These are phyloP conservation scores for Anagyrus pseudococci DNA, from an alignment of 2,888 invertebrate genomes.

Conservation along the genomic window DNA sequence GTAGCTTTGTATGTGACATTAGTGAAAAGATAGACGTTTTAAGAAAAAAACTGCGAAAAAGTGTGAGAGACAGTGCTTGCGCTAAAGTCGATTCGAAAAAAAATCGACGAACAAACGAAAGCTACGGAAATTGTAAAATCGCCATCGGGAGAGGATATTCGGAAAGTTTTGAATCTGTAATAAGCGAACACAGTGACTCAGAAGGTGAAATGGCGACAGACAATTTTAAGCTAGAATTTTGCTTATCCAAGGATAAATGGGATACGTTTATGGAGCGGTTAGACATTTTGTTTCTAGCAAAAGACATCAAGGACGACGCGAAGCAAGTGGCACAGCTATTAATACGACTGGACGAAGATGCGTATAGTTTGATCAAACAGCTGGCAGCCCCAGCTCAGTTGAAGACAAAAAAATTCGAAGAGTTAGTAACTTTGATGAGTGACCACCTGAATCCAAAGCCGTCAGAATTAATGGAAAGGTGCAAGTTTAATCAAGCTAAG, in stretches of 20 bases:
- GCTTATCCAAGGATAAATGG: slow-evolving; percentile 13
- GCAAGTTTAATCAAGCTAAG: slow-evolving; percentile 30
- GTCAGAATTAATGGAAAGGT: slow-evolving; percentile 37
- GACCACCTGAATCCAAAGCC: slow-evolving; percentile 35
- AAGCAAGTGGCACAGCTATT: slow-evolving; percentile 5
- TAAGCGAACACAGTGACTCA: neutral
- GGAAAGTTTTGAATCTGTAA: neutral
- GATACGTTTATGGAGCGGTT: slow-evolving; percentile 23
- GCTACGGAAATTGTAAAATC: neutral
- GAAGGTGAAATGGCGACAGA: slow-evolving; percentile 15
- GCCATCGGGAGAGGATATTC: neutral
- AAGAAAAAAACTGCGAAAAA: neutral
- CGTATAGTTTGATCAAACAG: slow-evolving; percentile 10
- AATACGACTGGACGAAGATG: slow-evolving; percentile 15
- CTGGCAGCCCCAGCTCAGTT: slow-evolving; percentile 6
- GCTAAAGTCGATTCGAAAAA: neutral
- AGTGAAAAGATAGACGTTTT: slow-evolving; percentile 1
- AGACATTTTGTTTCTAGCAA: slow-evolving; percentile 36
- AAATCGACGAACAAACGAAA: neutral
- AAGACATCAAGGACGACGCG: slow-evolving; percentile 11
- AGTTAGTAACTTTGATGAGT: slow-evolving; percentile 25
- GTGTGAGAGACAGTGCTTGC: neutral
- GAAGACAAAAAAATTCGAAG: neutral
- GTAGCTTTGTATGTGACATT: neutral
- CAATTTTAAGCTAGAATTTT: slow-evolving; percentile 15